These are phyloP conservation scores for Amphibalanus amphitrite DNA, from an alignment of 1,140 invertebrate genomes.

Conservation along the genomic window DNA sequence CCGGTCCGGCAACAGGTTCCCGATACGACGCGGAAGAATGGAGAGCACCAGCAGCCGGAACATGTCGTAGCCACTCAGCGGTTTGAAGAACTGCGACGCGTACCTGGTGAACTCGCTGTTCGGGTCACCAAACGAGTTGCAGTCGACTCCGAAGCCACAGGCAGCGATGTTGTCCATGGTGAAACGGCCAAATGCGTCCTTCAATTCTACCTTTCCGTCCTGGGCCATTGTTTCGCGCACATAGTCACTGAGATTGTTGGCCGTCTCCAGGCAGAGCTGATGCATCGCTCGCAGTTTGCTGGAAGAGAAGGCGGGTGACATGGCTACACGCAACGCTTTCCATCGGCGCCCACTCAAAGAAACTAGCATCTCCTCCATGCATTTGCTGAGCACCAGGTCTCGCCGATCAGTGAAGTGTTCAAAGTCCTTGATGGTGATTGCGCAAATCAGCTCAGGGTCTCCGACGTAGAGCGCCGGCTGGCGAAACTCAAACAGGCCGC, in stretches of 20 bases:
- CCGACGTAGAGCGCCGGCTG: constrained; percentile 34
- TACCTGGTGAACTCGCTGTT: constrained; percentile 17
- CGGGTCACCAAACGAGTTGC: constrained; percentile 16
- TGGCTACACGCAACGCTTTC: constrained; percentile 13
- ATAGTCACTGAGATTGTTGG: constrained; percentile 13
- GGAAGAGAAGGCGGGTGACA: constrained; percentile 20
- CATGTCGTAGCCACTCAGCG: no score
- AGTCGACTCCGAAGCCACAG: constrained; percentile 31
- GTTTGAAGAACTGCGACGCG: constrained; percentile 9
- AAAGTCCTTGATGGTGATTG: constrained; percentile 42
- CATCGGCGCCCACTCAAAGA: constrained; percentile 17
- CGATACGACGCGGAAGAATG: no score
- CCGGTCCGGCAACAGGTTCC: no score
- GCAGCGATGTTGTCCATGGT: constrained; percentile 32
- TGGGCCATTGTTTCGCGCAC: no score
- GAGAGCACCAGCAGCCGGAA: no score
- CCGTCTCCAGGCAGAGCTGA: not conserved
- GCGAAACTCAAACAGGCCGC: constrained; percentile 31
- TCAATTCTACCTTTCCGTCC: constrained; percentile 14
- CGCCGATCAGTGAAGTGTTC: constrained; percentile 40
- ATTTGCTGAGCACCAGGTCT: not conserved
- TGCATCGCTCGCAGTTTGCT: constrained; percentile 16
- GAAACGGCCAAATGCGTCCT: constrained; percentile 22
- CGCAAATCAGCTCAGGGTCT: constrained; percentile 40
- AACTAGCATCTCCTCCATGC: constrained; percentile 19